Base-by-base conservation (phyloP, 2,888 invertebrate species). In the Lacanobia wlatinum region DNA sequence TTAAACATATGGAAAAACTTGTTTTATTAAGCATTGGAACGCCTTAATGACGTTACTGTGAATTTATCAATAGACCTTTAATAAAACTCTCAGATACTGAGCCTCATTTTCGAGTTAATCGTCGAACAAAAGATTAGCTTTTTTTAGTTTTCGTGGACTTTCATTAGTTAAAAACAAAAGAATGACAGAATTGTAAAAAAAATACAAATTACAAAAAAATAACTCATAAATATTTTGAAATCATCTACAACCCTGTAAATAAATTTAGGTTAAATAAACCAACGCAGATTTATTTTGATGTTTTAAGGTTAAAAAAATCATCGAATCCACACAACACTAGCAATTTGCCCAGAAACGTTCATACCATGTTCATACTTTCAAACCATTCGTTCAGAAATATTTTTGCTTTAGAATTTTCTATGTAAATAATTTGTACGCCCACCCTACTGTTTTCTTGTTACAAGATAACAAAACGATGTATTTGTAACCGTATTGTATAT, bases 361-460 rank as follows among this genome's bases (percentile, higher is more conserved):
- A 46, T 18, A 46, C 18, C 46, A 60, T 43, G 60, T 43, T 23
- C 16, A 46, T 18, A 46, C 18, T 61, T 61, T 46, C 23, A 61
- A 61, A 46, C 9, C 10, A 46, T 61, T 61, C 60, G 60, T 61
- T 61, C 60, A 23, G 60, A 61, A 61, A 61, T 61, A 9, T 8
- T 16, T 43, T 16, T 43, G 2, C 5, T 14, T 43, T 28, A 28
- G 28, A 28, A 28, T 28, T 3, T 28, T 28, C 28, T n/a, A 28
- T 28, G 28, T 28, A 28, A 28, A 28, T 28, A 28, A 28, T 28
- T 28, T 28, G 28, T 28, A 28, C 28, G 28, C 28, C 1, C 28
- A 28, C 28, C 28, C 28, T 28, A 28, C 28, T 3, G 28, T 28
- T 28, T 28, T 28, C 28, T 28, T 3, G 40, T 34, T 34, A 6